Base-by-base conservation (phyloP, 2,113 vertebrate genomes). In the Danio rerio region DNA sequence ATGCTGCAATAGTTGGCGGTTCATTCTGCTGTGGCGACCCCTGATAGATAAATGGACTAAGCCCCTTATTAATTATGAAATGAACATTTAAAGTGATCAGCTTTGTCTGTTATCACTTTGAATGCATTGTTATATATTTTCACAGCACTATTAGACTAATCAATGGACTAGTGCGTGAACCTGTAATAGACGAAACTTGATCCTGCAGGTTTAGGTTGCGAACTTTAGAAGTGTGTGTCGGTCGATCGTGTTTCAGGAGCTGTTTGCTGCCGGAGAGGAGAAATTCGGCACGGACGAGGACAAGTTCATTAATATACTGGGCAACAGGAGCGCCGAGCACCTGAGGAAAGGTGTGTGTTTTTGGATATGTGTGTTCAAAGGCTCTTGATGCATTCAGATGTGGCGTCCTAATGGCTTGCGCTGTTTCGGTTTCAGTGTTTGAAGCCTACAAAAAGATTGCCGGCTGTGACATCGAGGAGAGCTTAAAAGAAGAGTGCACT, bases 221-320 rank as follows among this genome's bases (percentile, higher is more conserved):
- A 62, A 72, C 59, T 5, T 62, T 42, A 75, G 73, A 31, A 58
- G 52, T 78, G 56, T 83, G 43, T 72, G 59, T 59, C n/a, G 63
- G 73, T 79, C 76, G 68, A 88, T 85, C 71, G 11, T 73, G 4
- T 87, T 80, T 42, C 92, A 99, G 98, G 94, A 94, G 58, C 87
- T 99, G 89, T 98, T 94, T 63, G 93, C 93, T 82, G 98, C 98
- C 40, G 97, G 98, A 16, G 95, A 96, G 74, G 92, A 94, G 53
- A 98, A 96, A 85, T 95, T 95, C 90, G 98, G 98, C 85, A 98
- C 97, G 0, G 96, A 99, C 75, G 97, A 99, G 91, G 97, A 98
- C 9, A 96, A 94, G 87, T 97, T 99, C 79, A 95, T 98, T 90
- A 95, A 93, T 49, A 96, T 99, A 84, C 87, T 99, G 79, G 97